A percentile compares a stretch with the other conserved stretches of the same genome.
phyloP scores from a whole-genome alignment of 1,140 invertebrate species.

The Trachymyrmex septentrionalis region DNA sequence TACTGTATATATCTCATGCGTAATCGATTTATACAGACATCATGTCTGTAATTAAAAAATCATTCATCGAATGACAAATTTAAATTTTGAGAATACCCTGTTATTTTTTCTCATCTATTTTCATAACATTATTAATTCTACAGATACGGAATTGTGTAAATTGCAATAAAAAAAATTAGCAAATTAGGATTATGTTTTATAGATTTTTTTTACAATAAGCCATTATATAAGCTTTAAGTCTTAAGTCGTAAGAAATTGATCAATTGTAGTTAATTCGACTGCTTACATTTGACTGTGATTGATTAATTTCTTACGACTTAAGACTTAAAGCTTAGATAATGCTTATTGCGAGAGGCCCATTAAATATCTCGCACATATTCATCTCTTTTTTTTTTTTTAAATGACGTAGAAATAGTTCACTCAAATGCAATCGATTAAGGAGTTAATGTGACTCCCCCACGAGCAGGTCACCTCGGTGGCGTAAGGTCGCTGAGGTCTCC shows the following conservation, averaged over 20 bases:
- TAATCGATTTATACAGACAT: constrained; percentile 86
- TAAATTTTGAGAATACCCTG: not conserved
- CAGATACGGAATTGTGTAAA: not conserved
- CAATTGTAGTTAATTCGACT: no score
- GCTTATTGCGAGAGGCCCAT: no score
- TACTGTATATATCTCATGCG: constrained; percentile 88
- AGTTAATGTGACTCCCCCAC: not conserved
- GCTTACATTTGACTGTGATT: no score
- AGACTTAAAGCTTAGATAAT: no score
- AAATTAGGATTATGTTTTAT: constrained; percentile 1
- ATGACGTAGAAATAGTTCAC: not conserved
- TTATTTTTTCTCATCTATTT: not conserved
- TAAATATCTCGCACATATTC: not conserved
- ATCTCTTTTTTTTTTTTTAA: not conserved
- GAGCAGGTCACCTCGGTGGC: constrained; percentile 17
- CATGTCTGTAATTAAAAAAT: constrained; percentile 79
- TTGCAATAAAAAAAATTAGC: not conserved
- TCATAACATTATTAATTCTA: not conserved
- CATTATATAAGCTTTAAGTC: no score
- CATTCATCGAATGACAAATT: not conserved
- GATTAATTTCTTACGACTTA: no score
- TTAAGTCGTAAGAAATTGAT: no score
- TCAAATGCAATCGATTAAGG: not conserved
- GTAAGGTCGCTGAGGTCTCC: constrained; percentile 31
- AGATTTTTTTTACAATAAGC: no score